Evolutionary conservation across 1,140 invertebrate genomes (phyloP).

Genomic region (Zaprionus capensis): DNA sequence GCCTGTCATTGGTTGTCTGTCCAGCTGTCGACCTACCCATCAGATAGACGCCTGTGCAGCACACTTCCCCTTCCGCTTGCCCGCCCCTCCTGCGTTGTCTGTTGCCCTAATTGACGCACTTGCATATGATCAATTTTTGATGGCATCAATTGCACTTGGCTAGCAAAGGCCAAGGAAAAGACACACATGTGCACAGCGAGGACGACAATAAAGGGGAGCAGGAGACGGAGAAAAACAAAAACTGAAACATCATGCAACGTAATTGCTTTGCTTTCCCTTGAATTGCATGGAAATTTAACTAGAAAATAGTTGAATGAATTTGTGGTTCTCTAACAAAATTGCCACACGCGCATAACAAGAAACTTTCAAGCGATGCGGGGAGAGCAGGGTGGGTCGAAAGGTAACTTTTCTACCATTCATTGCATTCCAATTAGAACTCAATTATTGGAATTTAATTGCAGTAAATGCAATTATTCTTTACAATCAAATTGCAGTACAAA

Average conservation of each 20-base stretch:
- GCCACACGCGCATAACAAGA: not conserved
- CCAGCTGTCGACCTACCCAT: slow-evolving; percentile 2
- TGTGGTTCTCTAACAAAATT: not conserved
- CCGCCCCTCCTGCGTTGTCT: not conserved
- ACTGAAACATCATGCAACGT: not conserved
- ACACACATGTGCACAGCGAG: not conserved
- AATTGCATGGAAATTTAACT: not conserved
- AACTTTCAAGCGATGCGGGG: not conserved
- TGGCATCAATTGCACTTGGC: slow-evolving; percentile 1
- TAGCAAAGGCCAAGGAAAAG: not conserved
- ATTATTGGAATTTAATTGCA: slow-evolving; percentile 16
- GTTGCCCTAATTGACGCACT: slow-evolving; percentile 23
- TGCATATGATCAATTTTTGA: slow-evolving; percentile 33
- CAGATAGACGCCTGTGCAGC: slow-evolving; percentile 2
- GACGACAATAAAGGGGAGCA: not conserved
- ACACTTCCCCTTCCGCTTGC: not conserved
- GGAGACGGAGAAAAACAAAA: not conserved
- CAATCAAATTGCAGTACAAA: slow-evolving; percentile 15
- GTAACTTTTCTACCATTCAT: not conserved
- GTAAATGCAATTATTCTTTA: slow-evolving; percentile 16
- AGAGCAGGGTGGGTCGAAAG: not conserved
- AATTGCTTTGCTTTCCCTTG: not conserved
- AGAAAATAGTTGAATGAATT: not conserved
- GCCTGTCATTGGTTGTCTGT: slow-evolving; percentile 3
- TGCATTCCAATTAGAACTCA: slow-evolving; percentile 14